Conservation (phyloP, 2,888 invertebrate genomes). For the Chrysopilus asiliformis region DNA sequence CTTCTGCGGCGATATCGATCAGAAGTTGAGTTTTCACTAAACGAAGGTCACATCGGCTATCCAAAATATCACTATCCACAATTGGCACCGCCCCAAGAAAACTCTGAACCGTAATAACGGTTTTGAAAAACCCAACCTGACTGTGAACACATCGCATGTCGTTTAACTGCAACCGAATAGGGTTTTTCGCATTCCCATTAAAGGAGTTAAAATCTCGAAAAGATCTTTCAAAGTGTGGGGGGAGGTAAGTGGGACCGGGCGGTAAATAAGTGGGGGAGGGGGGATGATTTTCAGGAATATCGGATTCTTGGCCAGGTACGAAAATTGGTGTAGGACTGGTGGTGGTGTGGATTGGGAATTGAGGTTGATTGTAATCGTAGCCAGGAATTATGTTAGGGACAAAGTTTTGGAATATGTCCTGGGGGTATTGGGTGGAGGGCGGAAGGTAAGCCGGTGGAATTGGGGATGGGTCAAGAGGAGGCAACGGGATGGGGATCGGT, state of each 20-base stretch:
- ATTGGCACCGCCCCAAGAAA: conserved; percentile 28
- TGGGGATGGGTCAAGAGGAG: conserved; percentile 5
- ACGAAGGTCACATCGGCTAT: conserved; percentile 26
- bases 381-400: neutral
- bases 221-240: conserved; percentile 7
- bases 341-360: conserved; percentile 5
- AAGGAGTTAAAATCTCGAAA: conserved; percentile 9
- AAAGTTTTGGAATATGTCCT: neutral
- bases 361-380: conserved; percentile 13
- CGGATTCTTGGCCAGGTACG: conserved; percentile 16
- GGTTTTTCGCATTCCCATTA: conserved; percentile 2
- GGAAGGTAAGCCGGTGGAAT: conserved; percentile 8
- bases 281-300: neutral
- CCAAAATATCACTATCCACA: conserved; percentile 30
- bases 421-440: conserved; percentile 1
- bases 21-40: conserved; percentile 26
- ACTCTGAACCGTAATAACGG: conserved; percentile 32
- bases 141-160: conserved; percentile 29
- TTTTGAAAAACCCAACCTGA: conserved; percentile 29
- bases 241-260: conserved; percentile 6
- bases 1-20: conserved; percentile 36
- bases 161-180: conserved; percentile 26
- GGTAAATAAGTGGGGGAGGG: conserved; percentile 9
- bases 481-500: conserved; percentile 13
- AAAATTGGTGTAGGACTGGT: conserved; percentile 2